These are phyloP conservation scores for Drosophila tsacasi DNA, from an alignment of 1,140 invertebrate genomes.

Conservation along the genomic window DNA sequence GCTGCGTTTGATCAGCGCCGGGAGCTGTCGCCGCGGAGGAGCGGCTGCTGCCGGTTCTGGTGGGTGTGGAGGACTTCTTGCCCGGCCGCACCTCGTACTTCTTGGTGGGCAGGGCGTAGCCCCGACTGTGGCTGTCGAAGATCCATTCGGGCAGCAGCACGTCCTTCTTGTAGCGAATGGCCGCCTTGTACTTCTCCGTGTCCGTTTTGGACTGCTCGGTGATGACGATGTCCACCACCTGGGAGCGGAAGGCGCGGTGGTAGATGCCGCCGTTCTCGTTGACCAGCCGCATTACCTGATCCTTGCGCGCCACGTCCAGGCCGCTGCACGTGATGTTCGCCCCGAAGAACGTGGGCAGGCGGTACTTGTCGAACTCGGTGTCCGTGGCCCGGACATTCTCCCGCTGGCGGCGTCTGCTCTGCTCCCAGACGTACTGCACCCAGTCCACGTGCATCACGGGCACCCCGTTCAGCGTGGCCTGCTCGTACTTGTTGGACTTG, in stretches of 20 bases:
- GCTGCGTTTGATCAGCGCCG: constrained; percentile 56
- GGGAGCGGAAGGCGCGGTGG: constrained; percentile 86
- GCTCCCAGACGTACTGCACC: constrained; percentile 92
- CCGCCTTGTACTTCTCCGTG: constrained; percentile 93
- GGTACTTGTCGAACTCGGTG: constrained; percentile 88
- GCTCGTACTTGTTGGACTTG: constrained; percentile 91
- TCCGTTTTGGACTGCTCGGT: constrained; percentile 86
- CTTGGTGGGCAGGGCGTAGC: constrained; percentile 90
- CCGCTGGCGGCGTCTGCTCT: constrained; percentile 84
- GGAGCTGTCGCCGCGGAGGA: neutral
- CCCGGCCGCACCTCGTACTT: constrained; percentile 86
- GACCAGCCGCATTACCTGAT: constrained; percentile 89
- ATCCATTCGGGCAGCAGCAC: constrained; percentile 92
- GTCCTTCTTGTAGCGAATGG: constrained; percentile 90
- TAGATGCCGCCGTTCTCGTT: constrained; percentile 90
- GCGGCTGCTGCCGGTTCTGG: constrained; percentile 39
- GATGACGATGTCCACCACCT: constrained; percentile 82
- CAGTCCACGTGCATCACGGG: constrained; percentile 92
- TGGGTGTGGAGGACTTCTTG: constrained; percentile 77
- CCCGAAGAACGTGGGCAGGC: constrained; percentile 92
- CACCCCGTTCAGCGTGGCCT: constrained; percentile 90
- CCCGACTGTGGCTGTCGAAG: constrained; percentile 90
- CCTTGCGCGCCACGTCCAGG: constrained; percentile 88
- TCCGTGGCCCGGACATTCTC: constrained; percentile 89
- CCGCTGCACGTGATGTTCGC: constrained; percentile 92